These are phyloP conservation scores for Cyphomyrus plagiostoma DNA, from an alignment of 2,113 vertebrate genomes.

Conservation along the genomic window DNA sequence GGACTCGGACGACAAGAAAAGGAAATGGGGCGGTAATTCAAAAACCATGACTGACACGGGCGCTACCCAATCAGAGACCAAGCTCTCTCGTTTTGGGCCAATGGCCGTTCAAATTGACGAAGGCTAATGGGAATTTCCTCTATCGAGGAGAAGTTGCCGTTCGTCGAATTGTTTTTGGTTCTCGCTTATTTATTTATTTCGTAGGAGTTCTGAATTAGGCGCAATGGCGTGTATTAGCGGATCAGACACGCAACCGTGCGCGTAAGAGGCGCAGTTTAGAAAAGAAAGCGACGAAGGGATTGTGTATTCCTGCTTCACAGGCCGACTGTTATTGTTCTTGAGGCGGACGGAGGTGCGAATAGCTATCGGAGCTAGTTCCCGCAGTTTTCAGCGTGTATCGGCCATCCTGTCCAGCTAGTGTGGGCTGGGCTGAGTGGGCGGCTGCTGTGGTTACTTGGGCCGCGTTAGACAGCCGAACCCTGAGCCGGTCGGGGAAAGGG, in stretches of 20 bases:
- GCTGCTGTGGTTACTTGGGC: background rate
- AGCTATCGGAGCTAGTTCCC: background rate
- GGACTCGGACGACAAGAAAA: background rate
- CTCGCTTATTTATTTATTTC: background rate
- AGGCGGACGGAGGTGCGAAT: background rate
- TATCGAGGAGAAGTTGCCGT: background rate
- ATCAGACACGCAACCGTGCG: background rate
- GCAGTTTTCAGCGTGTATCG: background rate
- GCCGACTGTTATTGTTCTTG: conserved; percentile 9
- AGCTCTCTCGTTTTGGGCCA: conserved; percentile 40
- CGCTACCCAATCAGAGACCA: conserved; percentile 28
- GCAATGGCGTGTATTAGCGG: background rate
- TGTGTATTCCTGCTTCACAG: background rate
- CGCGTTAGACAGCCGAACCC: background rate
- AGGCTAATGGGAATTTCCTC: background rate
- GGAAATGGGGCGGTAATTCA: conserved; percentile 6
- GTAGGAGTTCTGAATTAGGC: background rate
- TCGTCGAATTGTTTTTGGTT: background rate
- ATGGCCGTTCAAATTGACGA: conserved; percentile 21
- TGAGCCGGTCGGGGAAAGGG: background rate
- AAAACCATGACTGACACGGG: background rate
- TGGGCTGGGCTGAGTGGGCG: background rate
- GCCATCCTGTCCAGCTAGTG: background rate
- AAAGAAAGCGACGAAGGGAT: background rate
- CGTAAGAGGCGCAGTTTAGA: background rate